A percentile compares a stretch with the other conserved stretches of the same genome.
Evolutionary conservation across 53 echinoderm and acorn worm genomes (phyloP).

Genomic region (Temnopleurus reevesii): DNA sequence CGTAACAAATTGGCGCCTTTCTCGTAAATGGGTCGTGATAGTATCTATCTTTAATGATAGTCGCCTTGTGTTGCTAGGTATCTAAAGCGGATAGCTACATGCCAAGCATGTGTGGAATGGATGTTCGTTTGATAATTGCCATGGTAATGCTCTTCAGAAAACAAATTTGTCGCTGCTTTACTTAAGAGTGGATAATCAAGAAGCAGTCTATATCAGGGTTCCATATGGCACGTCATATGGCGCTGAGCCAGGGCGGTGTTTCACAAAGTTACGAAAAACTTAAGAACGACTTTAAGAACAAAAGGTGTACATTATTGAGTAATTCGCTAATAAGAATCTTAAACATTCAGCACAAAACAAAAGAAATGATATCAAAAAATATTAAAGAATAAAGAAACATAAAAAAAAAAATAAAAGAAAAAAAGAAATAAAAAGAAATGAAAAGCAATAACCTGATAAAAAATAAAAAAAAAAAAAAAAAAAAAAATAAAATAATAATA

Average conservation of each 20-base stretch:
- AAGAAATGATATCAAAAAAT: too few species aligned
- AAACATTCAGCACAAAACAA: too few species aligned
- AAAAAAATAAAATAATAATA: too few species aligned
- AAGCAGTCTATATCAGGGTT: not conserved
- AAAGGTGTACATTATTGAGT: too few species aligned
- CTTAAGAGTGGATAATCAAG: not conserved
- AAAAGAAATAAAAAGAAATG: too few species aligned
- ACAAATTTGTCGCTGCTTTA: constrained; percentile 6
- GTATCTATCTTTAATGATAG: not conserved
- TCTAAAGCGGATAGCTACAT: not conserved
- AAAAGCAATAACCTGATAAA: too few species aligned
- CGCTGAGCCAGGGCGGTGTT: not conserved
- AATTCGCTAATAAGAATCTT: too few species aligned
- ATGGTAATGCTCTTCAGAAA: constrained; percentile 33
- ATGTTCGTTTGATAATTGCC: constrained; percentile 31
- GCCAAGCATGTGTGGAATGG: constrained; percentile 28
- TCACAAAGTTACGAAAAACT: too few species aligned
- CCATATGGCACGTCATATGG: not conserved
- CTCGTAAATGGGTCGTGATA: not conserved
- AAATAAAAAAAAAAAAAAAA: too few species aligned
- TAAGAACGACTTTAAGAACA: too few species aligned
- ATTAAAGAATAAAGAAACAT: too few species aligned
- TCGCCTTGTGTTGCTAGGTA: not conserved
- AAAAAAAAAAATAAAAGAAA: too few species aligned
- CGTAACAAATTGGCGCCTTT: constrained; percentile 4